Conservation (phyloP, 2,113 vertebrate species). For the Gulo gulo region DNA sequence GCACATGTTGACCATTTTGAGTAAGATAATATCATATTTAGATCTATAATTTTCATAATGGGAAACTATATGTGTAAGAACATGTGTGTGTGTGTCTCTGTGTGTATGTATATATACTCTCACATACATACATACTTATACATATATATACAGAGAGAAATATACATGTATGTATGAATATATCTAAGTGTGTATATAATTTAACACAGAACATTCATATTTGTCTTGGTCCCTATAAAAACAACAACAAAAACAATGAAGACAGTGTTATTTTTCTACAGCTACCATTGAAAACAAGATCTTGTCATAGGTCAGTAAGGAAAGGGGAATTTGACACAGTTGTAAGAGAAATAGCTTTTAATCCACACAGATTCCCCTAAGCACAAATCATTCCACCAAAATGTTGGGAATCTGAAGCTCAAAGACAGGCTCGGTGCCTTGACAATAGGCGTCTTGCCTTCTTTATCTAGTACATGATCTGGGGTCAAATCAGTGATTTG, state of each 20-base stretch:
- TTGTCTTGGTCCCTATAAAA: neutral
- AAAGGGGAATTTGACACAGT: constrained; percentile 23
- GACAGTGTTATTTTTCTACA: neutral
- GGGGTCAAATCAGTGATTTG: neutral
- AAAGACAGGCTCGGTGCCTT: neutral
- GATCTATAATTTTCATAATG: neutral
- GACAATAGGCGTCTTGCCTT: neutral
- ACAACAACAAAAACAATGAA: neutral
- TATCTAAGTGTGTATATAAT: neutral
- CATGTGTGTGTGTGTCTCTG: neutral
- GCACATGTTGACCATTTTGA: neutral
- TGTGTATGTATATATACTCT: neutral
- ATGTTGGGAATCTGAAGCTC: neutral
- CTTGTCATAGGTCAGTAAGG: neutral
- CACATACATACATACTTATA: neutral
- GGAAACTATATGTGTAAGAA: neutral
- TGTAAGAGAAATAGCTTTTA: constrained; percentile 46
- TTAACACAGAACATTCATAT: neutral
- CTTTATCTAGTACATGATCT: neutral
- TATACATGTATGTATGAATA: neutral
- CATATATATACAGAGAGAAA: accelerated
- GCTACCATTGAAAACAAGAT: neutral
- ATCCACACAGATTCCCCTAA: neutral
- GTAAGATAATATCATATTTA: neutral
- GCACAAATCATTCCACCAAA: neutral